Evolutionary conservation across 2,888 invertebrate genomes (phyloP).

Genomic region (Drosophila colorata): DNA sequence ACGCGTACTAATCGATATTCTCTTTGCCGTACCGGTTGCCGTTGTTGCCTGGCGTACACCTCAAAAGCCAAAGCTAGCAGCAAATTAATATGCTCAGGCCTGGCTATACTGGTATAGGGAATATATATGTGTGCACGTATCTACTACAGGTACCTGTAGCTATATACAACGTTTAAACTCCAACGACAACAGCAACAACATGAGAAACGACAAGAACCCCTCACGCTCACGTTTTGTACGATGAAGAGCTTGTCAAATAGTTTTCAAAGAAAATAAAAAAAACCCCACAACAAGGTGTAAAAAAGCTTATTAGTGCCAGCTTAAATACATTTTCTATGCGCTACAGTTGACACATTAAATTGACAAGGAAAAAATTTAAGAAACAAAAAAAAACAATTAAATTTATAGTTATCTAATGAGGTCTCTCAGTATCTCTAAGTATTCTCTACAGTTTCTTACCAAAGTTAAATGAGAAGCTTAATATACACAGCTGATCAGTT

Average conservation of each 20-base stretch:
- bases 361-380: too few relatives aligned
- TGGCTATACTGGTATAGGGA: conserved; percentile 10
- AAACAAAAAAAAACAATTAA: too few relatives aligned
- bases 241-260: conserved; percentile 61
- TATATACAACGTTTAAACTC: conserved; percentile 21
- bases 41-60: conserved; percentile 8
- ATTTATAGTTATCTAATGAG: too few relatives aligned
- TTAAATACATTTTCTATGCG: conserved; percentile 6
- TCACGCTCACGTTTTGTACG: conserved; percentile 51
- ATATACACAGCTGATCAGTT: background rate
- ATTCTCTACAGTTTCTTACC: background rate
- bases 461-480: background rate
- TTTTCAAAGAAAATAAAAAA: conserved; percentile 23
- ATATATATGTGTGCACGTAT: conserved; percentile 2
- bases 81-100: conserved; percentile 57
- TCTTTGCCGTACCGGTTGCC: conserved; percentile 27
- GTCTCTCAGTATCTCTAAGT: too few relatives aligned
- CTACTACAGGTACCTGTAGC: conserved; percentile 29
- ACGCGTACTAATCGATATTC: conserved; percentile 73
- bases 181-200: conserved; percentile 7
- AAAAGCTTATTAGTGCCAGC: conserved; percentile 7
- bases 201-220: conserved; percentile 31
- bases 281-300: conserved; percentile 25
- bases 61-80: conserved; percentile 23
- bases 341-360: conserved; percentile 2